Evolutionary conservation across 2,113 vertebrate genomes (phyloP), one percentile per base, ranked within the genome.

Genomic region (Neolamprologus toae): DNA sequence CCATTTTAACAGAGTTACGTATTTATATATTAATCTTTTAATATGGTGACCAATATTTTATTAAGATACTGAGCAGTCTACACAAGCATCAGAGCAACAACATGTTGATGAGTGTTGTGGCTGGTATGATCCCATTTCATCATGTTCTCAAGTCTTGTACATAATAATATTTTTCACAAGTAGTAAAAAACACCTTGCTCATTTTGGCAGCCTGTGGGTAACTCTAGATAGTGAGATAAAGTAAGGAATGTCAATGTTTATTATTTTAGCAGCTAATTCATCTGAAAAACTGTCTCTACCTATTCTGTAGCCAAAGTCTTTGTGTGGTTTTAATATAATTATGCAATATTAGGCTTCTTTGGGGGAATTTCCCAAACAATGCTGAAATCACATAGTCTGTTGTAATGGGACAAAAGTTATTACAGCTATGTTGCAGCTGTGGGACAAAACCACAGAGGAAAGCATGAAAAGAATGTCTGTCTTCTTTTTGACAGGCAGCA

Each of bases 221-320:
- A 93, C 63, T 88, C 61, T 71, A 94, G 94, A 89, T 93, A 71
- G 31, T 37, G 13, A 91, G 94, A 95, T 96, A 95, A 94, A 92
- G 88, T 93, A 84, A 89, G 94, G 94, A 96, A 96, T 95, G 92
- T 83, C 90, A 88, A 80, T 96, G 95, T 96, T 96, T 96, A 89
- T 95, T 95, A 92, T 95, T 95, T 78, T 84, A 95, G 93, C 93
- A 90, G 92, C 91, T 93, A 94, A 94, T 94, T 94, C 92, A 93
- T 93, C 86, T 89, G 90, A 91, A 92, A 93, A 94, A 93, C 80
- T 83, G 89, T 84, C 84, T 96, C 86, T 90, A 90, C 90, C 68
- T 85, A 51, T 90, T 90, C 91, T 85, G 83, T 79, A 88, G 89
- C 92, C 94, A 92, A 86, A 88, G 85, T 83, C 89, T 86, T 89